Evolutionary conservation across 2,797 vertebrate genomes (phyloP).

Genomic region (Neosilurus hyrtlii): DNA sequence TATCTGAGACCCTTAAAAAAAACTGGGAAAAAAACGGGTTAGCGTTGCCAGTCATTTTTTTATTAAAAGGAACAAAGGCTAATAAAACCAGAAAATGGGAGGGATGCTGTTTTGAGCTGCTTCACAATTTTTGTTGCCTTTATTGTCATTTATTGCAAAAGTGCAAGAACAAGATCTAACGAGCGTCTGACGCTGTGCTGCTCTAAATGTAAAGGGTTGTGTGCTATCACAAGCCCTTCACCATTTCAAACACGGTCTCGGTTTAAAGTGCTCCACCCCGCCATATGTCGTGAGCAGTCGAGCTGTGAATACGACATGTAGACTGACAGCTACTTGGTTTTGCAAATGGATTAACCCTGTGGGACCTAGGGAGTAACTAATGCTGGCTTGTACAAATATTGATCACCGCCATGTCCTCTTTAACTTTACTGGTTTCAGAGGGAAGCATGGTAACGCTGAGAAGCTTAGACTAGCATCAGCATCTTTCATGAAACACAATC

Average conservation of each 20-base stretch:
- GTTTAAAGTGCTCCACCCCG: conserved; percentile 53
- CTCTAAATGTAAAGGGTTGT: conserved; percentile 65
- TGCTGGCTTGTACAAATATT: conserved; percentile 79
- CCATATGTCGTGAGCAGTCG: conserved; percentile 70
- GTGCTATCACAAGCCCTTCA: conserved; percentile 53
- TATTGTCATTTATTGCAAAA: conserved; percentile 76
- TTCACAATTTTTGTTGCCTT: conserved; percentile 65
- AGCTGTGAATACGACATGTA: conserved; percentile 61
- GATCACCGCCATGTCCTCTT: conserved; percentile 67
- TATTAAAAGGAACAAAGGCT: conserved; percentile 80
- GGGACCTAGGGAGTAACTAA: conserved; percentile 68
- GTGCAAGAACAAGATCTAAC: conserved; percentile 71
- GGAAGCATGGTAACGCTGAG: conserved; percentile 30
- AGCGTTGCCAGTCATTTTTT: conserved; percentile 68
- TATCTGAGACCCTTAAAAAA: conserved; percentile 70
- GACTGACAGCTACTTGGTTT: conserved; percentile 61
- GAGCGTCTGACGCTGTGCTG: conserved; percentile 70
- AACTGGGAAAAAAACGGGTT: conserved; percentile 63
- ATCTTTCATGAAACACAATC: conserved; percentile 21
- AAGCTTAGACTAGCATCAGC: conserved; percentile 16
- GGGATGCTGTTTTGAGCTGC: conserved; percentile 67
- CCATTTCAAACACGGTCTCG: conserved; percentile 51
- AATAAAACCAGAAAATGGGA: conserved; percentile 68
- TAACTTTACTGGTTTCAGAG: conserved; percentile 44
- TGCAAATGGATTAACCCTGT: conserved; percentile 77